Base-by-base conservation (phyloP, 2,113 vertebrate genomes). In the Aix galericulata region DNA sequence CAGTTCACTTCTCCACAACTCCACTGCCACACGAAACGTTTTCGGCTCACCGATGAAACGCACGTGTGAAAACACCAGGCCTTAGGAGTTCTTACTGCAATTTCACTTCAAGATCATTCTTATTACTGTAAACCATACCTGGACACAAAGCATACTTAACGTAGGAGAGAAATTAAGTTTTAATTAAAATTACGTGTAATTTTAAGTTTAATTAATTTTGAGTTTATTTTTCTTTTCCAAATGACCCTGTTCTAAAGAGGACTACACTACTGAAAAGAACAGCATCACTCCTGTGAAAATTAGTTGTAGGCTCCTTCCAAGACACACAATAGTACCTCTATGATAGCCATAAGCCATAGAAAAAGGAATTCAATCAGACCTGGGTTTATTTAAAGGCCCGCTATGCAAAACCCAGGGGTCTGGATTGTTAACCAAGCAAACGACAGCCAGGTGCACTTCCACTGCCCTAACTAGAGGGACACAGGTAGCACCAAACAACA, bases 371-470 rank as follows among this genome's bases (percentile, higher is more conserved):
- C 32, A 17, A 63, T 46, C 17, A 66, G 22, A 73, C n/a, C 10
- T 3, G 18, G 52, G 4, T 63, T 62, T 6, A 71, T 21, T 42
- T 63, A 38, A 71, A 59, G 8, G 7, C 34, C 58, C 52, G 22
- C 56, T 21, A 11, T 26, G 34, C 17, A 52, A 82, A 87, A 38
- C 22, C 32, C 58, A 34, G 48, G 32, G 23, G 78, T 12, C 64
- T 25, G 79, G 11, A 55, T 2, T 20, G 13, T 66, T 55, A 48
- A 83, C 17, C 22, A 68, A 36, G 53, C 5, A 21, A 59, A 56
- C 4, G 3, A 38, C 0, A 4, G 38, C 48, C 0, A 53, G 0
- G 2, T 16, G 46, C 38, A 42, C 11, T 25, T 62, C 64, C 80
- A 32, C 34, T 55, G 17, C 36, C 42, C 55, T 21, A 25, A 22